These are phyloP conservation scores for Gobio gobio DNA, from an alignment of 2,113 vertebrate genomes.

Conservation along the genomic window DNA sequence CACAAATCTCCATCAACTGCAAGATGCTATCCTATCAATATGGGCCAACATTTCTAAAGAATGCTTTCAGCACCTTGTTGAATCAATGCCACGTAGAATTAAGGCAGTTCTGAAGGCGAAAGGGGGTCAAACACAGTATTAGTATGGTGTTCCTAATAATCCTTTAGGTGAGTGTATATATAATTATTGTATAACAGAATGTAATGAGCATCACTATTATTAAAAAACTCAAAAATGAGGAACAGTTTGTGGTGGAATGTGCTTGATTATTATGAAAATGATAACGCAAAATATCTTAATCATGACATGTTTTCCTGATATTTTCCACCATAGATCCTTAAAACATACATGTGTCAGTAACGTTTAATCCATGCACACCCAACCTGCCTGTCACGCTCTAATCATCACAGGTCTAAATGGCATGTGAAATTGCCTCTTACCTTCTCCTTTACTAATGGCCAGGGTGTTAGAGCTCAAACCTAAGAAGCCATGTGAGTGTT, in stretches of 20 bases:
- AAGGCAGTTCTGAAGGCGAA: too few species aligned
- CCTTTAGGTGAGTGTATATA: too few species aligned
- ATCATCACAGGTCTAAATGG: slow-evolving; percentile 54
- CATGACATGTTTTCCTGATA: background rate
- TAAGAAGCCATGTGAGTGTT: slow-evolving; percentile 54
- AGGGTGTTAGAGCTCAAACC: slow-evolving; percentile 53
- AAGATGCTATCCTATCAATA: too few species aligned
- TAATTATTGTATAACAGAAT: background rate
- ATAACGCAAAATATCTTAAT: too few species aligned
- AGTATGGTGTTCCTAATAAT: too few species aligned
- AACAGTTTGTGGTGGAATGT: background rate
- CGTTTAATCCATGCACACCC: background rate
- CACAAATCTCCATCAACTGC: too few species aligned
- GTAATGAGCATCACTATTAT: background rate
- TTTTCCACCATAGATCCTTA: background rate
- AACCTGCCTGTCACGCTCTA: slow-evolving; percentile 31
- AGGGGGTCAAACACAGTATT: too few species aligned
- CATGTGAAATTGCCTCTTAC: slow-evolving; percentile 50
- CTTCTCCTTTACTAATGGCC: slow-evolving; percentile 55
- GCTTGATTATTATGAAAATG: too few species aligned
- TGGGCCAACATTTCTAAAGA: too few species aligned
- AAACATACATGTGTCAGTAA: slow-evolving; percentile 1
- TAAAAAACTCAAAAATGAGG: background rate
- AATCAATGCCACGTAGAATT: too few species aligned
- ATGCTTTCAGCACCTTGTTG: too few species aligned